A percentile compares a stretch with the other conserved stretches of the same genome.
phyloP scores from a whole-genome alignment of 2,888 invertebrate species.

The Lasioglossum marginatum region DNA sequence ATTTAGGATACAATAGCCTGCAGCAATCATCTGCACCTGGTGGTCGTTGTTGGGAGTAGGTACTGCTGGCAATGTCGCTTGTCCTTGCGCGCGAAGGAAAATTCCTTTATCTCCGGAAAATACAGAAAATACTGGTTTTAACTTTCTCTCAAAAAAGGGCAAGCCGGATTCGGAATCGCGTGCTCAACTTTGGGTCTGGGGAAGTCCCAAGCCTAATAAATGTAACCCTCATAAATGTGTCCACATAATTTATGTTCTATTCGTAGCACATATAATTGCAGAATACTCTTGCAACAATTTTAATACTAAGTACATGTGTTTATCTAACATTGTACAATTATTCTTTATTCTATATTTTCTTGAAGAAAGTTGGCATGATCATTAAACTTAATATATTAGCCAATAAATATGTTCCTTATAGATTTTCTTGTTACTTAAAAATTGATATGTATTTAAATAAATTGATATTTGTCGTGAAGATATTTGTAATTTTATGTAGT shows the following conservation, averaged over 20 bases:
- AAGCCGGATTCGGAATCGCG: background rate
- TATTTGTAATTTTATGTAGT: background rate
- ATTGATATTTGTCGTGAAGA: background rate
- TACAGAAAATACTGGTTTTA: background rate
- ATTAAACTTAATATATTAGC: background rate
- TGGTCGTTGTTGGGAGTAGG: background rate
- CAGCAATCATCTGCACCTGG: constrained; percentile 8
- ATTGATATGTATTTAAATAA: background rate
- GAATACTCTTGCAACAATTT: background rate
- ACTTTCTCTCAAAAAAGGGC: background rate
- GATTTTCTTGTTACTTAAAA: background rate
- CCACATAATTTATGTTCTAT: background rate
- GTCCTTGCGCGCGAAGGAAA: background rate
- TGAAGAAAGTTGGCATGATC: background rate
- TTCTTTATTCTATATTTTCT: background rate
- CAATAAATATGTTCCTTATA: background rate
- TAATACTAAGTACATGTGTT: background rate
- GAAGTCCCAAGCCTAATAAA: background rate
- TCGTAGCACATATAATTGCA: background rate
- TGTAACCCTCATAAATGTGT: background rate
- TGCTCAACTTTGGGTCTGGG: background rate
- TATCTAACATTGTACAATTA: background rate
- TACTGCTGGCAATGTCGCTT: background rate
- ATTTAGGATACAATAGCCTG: constrained; percentile 1
- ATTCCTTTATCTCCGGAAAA: background rate